A percentile compares a stretch with the other conserved stretches of the same genome.
Conservation (phyloP, 64 coral and sea anemone genomes). For the Hydrozoanthus tunicans region DNA sequence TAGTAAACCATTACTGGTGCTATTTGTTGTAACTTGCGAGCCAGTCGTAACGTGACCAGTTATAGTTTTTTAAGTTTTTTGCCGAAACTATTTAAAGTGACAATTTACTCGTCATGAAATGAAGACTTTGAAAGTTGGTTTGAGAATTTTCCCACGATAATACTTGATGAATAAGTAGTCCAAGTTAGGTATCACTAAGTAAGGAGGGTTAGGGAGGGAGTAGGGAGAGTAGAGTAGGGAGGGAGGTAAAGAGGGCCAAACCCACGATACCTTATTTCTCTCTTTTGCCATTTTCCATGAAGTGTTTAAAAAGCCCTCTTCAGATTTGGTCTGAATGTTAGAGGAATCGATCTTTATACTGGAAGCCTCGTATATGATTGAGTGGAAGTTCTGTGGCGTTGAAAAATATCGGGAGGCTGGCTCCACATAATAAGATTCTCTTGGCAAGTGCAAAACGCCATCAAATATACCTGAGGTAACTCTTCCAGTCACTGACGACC, state of each 20-base stretch:
- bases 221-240: background rate
- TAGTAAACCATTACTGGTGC: too few species aligned
- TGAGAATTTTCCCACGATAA: too few species aligned
- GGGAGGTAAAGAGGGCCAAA: background rate
- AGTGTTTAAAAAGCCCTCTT: background rate
- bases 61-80: too few species aligned
- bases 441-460: conserved; percentile 55
- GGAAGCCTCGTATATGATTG: conserved; percentile 64
- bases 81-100: too few species aligned
- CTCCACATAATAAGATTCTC: conserved; percentile 64
- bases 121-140: too few species aligned
- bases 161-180: too few species aligned
- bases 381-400: conserved; percentile 52
- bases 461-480: conserved; percentile 72
- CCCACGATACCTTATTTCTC: background rate
- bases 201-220: background rate
- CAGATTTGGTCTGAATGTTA: background rate
- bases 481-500: conserved; percentile 67
- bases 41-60: too few species aligned
- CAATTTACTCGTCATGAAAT: too few species aligned
- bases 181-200: too few species aligned
- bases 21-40: too few species aligned
- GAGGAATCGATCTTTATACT: conserved; percentile 35
- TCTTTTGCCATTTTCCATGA: background rate
- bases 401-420: conserved; percentile 51